Conservation (phyloP, 2,113 vertebrate genomes). For the Rhegmatorhina hoffmannsi region DNA sequence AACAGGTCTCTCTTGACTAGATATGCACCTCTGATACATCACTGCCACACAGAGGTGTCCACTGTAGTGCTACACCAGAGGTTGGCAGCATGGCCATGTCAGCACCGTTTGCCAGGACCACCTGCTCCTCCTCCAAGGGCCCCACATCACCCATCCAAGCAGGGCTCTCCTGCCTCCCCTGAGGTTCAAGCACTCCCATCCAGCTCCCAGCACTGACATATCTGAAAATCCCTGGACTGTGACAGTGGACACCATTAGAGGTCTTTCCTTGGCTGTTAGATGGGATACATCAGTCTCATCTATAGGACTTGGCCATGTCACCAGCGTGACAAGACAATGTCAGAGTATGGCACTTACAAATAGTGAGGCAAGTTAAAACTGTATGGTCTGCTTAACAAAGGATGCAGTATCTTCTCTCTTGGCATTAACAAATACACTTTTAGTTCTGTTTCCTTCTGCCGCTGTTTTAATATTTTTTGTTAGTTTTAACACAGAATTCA, state of each 20-base stretch:
- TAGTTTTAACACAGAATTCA: background rate
- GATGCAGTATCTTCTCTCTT: background rate
- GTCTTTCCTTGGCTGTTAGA: too few species aligned
- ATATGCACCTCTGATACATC: too few species aligned
- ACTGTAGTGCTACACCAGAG: background rate
- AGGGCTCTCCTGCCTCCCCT: background rate
- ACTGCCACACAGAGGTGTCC: background rate
- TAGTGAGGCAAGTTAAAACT: background rate
- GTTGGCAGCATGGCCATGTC: background rate
- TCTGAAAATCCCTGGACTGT: background rate
- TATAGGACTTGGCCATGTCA: fast-evolving
- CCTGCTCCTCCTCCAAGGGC: background rate
- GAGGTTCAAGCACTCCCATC: background rate
- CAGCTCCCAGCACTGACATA: background rate
- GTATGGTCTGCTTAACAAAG: fast-evolving
- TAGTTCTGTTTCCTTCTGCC: background rate
- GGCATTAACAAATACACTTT: background rate
- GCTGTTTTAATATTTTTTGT: background rate
- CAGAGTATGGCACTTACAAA: background rate
- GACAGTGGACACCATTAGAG: background rate
- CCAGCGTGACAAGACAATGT: too few species aligned
- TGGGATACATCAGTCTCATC: too few species aligned
- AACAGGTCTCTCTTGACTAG: fast-evolving
- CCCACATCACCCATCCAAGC: background rate
- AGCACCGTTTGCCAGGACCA: fast-evolving